Percentiles rank a stretch among this genome's conserved stretches.
Evolutionary conservation across 2,888 invertebrate genomes (phyloP).

Genomic region (Cerastis leucographa): DNA sequence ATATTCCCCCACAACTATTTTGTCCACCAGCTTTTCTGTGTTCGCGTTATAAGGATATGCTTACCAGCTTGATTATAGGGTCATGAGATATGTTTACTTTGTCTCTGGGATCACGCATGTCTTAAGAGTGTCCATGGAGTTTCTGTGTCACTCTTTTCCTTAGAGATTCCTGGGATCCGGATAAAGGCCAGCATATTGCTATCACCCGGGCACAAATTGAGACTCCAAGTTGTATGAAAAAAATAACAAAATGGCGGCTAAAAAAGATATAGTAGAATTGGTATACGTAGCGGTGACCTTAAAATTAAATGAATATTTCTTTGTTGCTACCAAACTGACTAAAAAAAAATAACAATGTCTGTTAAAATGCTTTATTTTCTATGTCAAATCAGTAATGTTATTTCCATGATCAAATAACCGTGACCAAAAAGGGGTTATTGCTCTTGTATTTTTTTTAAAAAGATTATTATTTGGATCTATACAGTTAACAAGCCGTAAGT

Average conservation of each 20-base stretch:
- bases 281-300: neutral
- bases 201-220: neutral
- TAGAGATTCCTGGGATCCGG: no score
- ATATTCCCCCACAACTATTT: no score
- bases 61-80: no score
- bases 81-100: no score
- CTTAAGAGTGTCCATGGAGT: no score
- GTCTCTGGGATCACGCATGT: no score
- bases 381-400: constrained; percentile 21
- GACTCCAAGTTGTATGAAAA: neutral
- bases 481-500: neutral
- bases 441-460: constrained; percentile 1
- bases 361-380: neutral
- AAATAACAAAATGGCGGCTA: neutral
- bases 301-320: neutral
- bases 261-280: neutral
- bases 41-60: no score
- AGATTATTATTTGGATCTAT: neutral
- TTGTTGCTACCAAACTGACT: neutral
- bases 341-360: constrained; percentile 18
- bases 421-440: neutral
- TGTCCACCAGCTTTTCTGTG: no score
- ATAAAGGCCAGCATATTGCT: no score
- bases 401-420: constrained; percentile 28
- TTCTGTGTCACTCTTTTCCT: no score